Conservation (phyloP, 2,797 vertebrate species). For the Syngnathus acus region DNA sequence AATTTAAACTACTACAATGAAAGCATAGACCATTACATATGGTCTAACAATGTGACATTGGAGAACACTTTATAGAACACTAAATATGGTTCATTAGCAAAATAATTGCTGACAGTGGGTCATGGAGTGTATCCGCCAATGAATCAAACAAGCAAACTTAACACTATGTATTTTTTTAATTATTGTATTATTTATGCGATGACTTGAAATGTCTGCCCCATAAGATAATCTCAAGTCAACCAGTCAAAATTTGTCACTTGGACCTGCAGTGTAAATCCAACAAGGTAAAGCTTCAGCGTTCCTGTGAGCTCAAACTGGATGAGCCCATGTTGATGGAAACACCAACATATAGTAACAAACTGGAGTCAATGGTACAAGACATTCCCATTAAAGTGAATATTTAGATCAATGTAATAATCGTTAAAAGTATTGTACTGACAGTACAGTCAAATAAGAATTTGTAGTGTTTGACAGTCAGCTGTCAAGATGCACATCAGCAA, state of each 20-base stretch:
- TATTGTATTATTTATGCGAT: too few relatives aligned
- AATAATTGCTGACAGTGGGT: too few relatives aligned
- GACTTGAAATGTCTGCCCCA: too few relatives aligned
- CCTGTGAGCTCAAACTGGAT: not conserved
- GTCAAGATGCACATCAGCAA: constrained; percentile 1
- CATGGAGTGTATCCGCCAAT: too few relatives aligned
- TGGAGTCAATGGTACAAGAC: not conserved
- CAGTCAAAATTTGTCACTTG: not conserved
- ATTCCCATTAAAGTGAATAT: not conserved
- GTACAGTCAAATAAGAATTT: not conserved
- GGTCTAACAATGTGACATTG: too few relatives aligned
- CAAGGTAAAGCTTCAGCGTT: not conserved
- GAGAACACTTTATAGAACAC: too few relatives aligned
- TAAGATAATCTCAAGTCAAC: too few relatives aligned
- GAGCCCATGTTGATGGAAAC: not conserved
- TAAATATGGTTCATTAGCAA: too few relatives aligned
- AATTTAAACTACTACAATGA: too few relatives aligned
- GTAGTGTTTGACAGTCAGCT: not conserved
- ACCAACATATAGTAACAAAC: not conserved
- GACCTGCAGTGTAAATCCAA: not conserved
- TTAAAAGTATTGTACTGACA: not conserved
- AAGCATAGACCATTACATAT: too few relatives aligned
- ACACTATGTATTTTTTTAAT: too few relatives aligned
- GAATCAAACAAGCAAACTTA: too few relatives aligned
- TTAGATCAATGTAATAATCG: not conserved